Conservation (phyloP, 2,888 invertebrate genomes). For the Arctia plantaginis region DNA sequence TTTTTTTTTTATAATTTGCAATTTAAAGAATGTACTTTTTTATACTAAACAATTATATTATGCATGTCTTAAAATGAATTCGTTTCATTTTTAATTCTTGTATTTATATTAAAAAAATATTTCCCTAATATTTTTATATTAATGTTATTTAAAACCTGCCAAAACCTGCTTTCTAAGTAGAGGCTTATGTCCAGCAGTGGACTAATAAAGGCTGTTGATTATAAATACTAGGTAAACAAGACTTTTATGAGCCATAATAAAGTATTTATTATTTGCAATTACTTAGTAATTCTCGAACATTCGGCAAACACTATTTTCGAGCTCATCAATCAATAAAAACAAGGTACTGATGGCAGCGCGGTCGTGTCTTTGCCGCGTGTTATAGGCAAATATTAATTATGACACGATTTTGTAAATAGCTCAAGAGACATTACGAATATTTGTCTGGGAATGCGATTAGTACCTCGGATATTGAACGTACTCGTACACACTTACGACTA, state of each 20-base stretch:
- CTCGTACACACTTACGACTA: background rate
- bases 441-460: slow-evolving; percentile 9
- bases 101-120: background rate
- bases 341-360: background rate
- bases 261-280: background rate
- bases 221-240: no score
- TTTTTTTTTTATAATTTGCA: no score
- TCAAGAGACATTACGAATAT: background rate
- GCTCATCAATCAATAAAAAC: background rate
- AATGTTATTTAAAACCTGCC: no score
- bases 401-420: background rate
- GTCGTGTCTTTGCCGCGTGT: background rate
- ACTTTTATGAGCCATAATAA: background rate
- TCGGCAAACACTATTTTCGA: background rate
- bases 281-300: no score
- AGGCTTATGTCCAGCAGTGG: no score
- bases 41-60: background rate
- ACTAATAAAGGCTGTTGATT: no score
- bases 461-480: slow-evolving; percentile 6
- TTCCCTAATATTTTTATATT: background rate
- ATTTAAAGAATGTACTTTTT: background rate
- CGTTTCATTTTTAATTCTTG: background rate
- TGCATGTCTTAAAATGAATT: background rate
- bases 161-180: no score
- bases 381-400: background rate